These are phyloP conservation scores for Cryptoleucopteryx plumbea DNA, from an alignment of 2,113 vertebrate species.

Conservation along the genomic window DNA sequence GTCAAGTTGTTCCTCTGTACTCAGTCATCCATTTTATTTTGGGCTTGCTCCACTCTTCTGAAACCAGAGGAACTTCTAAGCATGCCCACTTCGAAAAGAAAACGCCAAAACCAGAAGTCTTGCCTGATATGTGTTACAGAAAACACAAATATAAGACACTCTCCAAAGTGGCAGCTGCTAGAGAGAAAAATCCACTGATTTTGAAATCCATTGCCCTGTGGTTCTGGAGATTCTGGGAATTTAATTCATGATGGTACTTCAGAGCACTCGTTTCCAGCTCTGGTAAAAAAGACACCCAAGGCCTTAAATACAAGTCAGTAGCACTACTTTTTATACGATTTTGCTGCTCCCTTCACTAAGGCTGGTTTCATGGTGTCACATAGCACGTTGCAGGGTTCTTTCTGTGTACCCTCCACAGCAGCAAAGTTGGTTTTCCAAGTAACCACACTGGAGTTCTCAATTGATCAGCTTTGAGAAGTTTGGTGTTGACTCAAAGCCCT, in stretches of 20 bases:
- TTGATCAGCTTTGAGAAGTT: conserved; percentile 3
- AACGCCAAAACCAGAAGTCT: neutral
- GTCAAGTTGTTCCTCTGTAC: neutral
- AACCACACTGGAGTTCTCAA: rapidly evolving
- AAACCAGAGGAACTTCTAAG: neutral
- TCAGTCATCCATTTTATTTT: neutral
- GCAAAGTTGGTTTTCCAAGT: neutral
- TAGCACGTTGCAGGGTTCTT: neutral
- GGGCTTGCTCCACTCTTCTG: neutral
- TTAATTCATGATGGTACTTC: neutral
- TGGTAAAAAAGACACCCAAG: neutral
- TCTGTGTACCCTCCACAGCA: rapidly evolving
- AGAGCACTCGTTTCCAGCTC: neutral
- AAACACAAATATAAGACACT: too few relatives aligned
- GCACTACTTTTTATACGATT: neutral
- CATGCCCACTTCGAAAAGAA: neutral
- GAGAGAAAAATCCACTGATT: neutral
- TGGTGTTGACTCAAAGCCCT: neutral
- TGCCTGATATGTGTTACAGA: too few relatives aligned
- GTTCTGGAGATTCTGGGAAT: neutral
- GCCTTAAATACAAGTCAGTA: neutral
- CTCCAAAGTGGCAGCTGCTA: neutral
- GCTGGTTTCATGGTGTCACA: neutral
- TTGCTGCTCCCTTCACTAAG: neutral
- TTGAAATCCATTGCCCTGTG: neutral